Percentiles rank a stretch among this genome's conserved stretches.
Evolutionary conservation across 2,797 vertebrate species (phyloP).

Genomic region (Chrysocyon brachyurus): DNA sequence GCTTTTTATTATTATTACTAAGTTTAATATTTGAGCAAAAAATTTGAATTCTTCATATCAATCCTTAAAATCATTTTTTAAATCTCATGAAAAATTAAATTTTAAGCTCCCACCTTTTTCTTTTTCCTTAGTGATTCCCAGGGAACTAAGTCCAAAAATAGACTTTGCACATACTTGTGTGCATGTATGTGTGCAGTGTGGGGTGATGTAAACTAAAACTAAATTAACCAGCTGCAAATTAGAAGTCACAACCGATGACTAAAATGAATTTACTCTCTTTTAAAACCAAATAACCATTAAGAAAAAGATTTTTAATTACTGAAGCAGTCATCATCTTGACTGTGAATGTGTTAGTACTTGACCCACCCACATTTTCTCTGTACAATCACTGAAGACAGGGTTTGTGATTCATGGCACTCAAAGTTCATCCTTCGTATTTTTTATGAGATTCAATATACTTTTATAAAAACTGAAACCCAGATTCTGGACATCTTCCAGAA

Average conservation of each 20-base stretch:
- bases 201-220: neutral
- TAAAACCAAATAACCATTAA: neutral
- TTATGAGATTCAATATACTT: neutral
- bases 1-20: neutral
- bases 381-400: neutral
- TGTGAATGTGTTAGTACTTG: neutral
- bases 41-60: neutral
- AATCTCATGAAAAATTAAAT: neutral
- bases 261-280: neutral
- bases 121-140: neutral
- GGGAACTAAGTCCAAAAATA: neutral
- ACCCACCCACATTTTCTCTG: neutral
- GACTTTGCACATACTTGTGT: neutral
- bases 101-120: neutral
- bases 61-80: neutral
- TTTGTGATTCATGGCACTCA: conserved; percentile 8
- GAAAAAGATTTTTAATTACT: neutral
- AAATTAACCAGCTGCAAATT: neutral
- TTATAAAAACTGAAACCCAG: conserved; percentile 28
- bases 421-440: neutral
- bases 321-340: neutral
- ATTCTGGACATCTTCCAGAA: neutral
- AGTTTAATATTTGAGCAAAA: neutral
- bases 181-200: neutral
- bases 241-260: neutral